Evolutionary conservation across 2,888 invertebrate species (phyloP).

Genomic region (Acanthosepion pharaonis): DNA sequence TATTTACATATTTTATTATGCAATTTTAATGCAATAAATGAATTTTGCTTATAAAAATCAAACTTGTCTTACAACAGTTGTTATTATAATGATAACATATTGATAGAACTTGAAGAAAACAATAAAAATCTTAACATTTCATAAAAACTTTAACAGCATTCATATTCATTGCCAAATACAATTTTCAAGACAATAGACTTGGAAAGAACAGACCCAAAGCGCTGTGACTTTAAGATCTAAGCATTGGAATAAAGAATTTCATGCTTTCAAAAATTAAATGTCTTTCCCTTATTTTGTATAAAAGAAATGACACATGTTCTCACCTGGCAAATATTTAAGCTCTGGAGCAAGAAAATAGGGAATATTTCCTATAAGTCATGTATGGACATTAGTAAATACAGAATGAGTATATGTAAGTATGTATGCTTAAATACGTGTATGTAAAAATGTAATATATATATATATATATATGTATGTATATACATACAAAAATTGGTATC

Average conservation of each 20-base stretch:
- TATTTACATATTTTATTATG: background rate
- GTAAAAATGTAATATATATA: background rate
- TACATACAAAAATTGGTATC: background rate
- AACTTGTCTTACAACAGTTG: background rate
- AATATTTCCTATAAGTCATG: slow-evolving; percentile 33
- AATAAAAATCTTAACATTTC: background rate
- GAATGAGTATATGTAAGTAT: background rate
- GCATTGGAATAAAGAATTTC: slow-evolving; percentile 9
- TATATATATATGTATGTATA: background rate
- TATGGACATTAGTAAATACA: background rate
- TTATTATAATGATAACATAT: no score
- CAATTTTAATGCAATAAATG: background rate
- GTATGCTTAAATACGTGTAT: background rate
- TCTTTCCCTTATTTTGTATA: slow-evolving; percentile 33
- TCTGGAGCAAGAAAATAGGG: slow-evolving; percentile 33
- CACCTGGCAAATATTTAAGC: slow-evolving; percentile 33
- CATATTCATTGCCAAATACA: background rate
- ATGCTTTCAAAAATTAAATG: slow-evolving; percentile 10
- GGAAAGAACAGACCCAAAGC: slow-evolving; percentile 33
- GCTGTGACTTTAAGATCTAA: background rate
- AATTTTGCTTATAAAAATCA: background rate
- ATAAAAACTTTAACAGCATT: background rate
- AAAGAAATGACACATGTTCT: background rate
- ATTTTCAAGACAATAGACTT: slow-evolving; percentile 33
- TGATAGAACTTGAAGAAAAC: background rate